Evolutionary conservation across 1,140 invertebrate genomes (phyloP).

Genomic region (Sminthurides bifidus): DNA sequence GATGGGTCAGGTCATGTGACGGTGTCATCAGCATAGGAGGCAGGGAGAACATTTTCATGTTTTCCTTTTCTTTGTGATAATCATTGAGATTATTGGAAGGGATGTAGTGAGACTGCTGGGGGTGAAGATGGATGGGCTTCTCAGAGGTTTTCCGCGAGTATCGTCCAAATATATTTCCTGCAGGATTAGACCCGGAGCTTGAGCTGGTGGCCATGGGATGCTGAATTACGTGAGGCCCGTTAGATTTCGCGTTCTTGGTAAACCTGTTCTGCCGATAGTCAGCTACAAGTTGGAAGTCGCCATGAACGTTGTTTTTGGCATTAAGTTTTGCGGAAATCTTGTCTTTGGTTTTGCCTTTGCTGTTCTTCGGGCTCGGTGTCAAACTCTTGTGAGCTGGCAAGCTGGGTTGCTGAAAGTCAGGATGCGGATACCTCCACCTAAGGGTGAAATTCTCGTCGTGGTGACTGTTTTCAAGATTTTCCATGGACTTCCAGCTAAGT

Average conservation of each 20-base stretch:
- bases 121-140: slow-evolving; percentile 8
- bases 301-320: neutral
- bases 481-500: slow-evolving; percentile 27
- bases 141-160: slow-evolving; percentile 22
- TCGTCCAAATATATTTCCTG: slow-evolving; percentile 16
- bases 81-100: neutral
- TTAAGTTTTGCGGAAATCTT: neutral
- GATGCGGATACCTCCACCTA: slow-evolving; percentile 23
- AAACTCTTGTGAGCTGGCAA: neutral
- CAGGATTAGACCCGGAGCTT: no score
- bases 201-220: neutral
- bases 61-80: slow-evolving; percentile 21
- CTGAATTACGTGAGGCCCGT: neutral
- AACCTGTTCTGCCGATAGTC: slow-evolving; percentile 29
- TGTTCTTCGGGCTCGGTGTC: slow-evolving; percentile 21
- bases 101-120: slow-evolving; percentile 12
- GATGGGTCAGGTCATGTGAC: slow-evolving; percentile 11
- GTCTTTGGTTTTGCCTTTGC: slow-evolving; percentile 13
- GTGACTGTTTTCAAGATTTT: slow-evolving; percentile 17
- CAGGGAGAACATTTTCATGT: slow-evolving; percentile 29
- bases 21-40: slow-evolving; percentile 24
- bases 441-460: slow-evolving; percentile 27
- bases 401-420: slow-evolving; percentile 8
- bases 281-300: slow-evolving; percentile 9
- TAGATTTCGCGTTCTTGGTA: slow-evolving; percentile 20